phyloP scores from a whole-genome alignment of 1,140 invertebrate genomes.

The Penaeus indicus region DNA sequence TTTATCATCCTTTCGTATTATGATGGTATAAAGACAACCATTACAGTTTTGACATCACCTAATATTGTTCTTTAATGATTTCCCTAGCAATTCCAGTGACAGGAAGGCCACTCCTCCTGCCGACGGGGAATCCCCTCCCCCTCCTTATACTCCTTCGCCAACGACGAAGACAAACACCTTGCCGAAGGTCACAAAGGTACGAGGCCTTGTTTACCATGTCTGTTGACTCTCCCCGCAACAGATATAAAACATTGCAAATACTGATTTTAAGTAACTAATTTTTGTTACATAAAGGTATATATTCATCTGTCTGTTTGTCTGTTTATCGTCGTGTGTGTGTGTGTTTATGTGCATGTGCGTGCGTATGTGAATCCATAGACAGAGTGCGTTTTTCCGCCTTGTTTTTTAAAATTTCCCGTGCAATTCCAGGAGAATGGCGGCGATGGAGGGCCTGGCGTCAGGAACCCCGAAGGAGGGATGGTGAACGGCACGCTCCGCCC shows the following conservation, averaged over 20 bases:
- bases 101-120: conserved; percentile 67
- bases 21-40: background rate
- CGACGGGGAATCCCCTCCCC: conserved; percentile 69
- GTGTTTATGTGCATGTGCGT: too few species aligned
- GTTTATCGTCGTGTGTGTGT: too few species aligned
- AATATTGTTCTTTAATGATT: background rate
- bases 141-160: conserved; percentile 69
- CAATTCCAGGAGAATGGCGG: conserved; percentile 22
- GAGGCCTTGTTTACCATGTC: too few species aligned
- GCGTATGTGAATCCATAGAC: too few species aligned
- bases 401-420: background rate
- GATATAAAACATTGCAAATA: too few species aligned
- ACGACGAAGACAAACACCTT: conserved; percentile 46
- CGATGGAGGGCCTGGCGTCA: conserved; percentile 19
- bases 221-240: too few species aligned
- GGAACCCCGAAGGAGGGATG: conserved; percentile 21
- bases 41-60: background rate
- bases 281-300: too few species aligned
- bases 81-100: conserved; percentile 67
- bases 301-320: too few species aligned
- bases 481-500: conserved; percentile 37
- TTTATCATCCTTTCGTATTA: too few species aligned
- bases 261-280: too few species aligned
- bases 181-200: conserved; percentile 15
- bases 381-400: too few species aligned